A percentile compares a stretch with the other conserved stretches of the same genome.
Evolutionary conservation across 2,797 vertebrate species (phyloP).

Genomic region (Orestias chungarensis): DNA sequence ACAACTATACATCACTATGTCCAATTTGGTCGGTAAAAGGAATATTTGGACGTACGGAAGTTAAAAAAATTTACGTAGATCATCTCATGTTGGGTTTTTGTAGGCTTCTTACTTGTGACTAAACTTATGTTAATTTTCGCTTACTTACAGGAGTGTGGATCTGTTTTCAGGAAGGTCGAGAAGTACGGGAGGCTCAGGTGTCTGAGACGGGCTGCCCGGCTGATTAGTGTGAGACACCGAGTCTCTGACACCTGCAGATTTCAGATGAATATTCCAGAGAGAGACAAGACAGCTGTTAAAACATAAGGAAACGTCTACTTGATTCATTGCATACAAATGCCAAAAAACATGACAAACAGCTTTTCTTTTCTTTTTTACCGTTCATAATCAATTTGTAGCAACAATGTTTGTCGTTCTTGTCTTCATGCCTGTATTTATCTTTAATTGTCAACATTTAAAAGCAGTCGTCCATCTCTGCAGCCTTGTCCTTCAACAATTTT

Average conservation of each 20-base stretch:
- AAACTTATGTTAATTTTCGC: not conserved
- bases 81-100: not conserved
- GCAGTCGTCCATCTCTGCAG: slow-evolving; percentile 2
- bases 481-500: slow-evolving; percentile 18
- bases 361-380: not conserved
- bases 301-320: not conserved
- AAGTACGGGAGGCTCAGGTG: slow-evolving; percentile 86
- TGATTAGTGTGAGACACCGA: slow-evolving; percentile 90
- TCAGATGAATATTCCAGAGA: slow-evolving; percentile 7
- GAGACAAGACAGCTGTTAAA: not conserved
- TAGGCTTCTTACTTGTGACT: not conserved
- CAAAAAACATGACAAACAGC: not conserved
- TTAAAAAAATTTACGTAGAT: not conserved
- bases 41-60: not conserved
- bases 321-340: not conserved
- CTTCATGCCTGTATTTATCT: slow-evolving; percentile 6
- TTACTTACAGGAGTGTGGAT: slow-evolving; percentile 86
- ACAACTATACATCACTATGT: not conserved
- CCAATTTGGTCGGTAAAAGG: not conserved
- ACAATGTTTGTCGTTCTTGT: not conserved
- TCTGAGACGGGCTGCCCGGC: slow-evolving; percentile 78
- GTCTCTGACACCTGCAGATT: slow-evolving; percentile 88
- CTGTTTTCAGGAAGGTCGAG: slow-evolving; percentile 89
- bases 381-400: not conserved
- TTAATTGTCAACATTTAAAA: slow-evolving; percentile 16